A percentile compares a stretch with the other conserved stretches of the same genome.
phyloP scores from a whole-genome alignment of 1,140 invertebrate species.

The Argopecten irradians region DNA sequence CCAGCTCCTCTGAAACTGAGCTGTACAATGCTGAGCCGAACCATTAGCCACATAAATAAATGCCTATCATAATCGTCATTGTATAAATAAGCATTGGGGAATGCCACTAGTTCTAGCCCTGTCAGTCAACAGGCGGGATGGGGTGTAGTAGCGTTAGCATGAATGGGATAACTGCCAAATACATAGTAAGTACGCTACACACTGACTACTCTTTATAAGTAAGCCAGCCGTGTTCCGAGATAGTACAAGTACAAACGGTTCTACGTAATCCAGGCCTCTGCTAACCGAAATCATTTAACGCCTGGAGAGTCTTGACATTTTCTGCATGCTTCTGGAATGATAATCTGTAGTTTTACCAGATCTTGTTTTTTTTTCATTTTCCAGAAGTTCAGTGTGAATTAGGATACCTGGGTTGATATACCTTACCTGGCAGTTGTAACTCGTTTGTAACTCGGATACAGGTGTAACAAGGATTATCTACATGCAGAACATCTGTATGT shows the following conservation, averaged over 20 bases:
- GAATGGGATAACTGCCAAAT: background rate
- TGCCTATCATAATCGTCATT: conserved; percentile 10
- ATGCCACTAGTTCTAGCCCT: background rate
- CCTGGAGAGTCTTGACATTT: background rate
- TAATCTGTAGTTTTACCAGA: no score
- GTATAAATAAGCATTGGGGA: background rate
- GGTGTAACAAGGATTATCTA: no score
- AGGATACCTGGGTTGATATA: no score
- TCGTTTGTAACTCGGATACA: no score
- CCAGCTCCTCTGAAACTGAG: background rate
- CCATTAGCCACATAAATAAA: conserved; percentile 22
- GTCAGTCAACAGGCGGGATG: background rate
- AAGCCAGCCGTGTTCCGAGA: background rate
- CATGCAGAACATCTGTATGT: no score
- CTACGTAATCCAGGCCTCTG: background rate
- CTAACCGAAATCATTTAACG: background rate
- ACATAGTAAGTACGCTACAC: background rate
- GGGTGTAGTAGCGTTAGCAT: background rate
- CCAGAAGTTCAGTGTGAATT: no score
- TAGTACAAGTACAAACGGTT: background rate
- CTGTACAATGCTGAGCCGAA: background rate
- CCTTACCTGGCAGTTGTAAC: no score
- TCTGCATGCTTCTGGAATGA: background rate
- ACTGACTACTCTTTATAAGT: background rate
- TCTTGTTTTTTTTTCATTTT: no score